These are phyloP conservation scores for Semaprochilodus insignis DNA, from an alignment of 2,797 vertebrate species.

Conservation along the genomic window DNA sequence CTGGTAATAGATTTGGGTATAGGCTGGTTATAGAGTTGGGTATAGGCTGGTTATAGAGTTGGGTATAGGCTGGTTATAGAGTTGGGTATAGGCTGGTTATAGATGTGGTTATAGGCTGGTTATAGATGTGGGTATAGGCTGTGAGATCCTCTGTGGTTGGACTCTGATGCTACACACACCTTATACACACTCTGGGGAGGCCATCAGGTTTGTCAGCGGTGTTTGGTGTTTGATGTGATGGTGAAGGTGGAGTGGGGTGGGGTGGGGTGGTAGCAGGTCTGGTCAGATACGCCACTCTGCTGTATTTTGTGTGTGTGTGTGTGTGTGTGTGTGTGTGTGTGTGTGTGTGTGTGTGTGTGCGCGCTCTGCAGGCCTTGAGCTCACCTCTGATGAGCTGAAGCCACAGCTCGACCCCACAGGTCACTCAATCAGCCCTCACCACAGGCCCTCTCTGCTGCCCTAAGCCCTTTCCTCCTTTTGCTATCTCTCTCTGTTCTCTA, in stretches of 20 bases:
- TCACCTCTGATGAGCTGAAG: conserved; percentile 70
- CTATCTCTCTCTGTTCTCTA: conserved; percentile 6
- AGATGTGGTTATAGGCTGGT: background rate
- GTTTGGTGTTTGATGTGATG: conserved; percentile 47
- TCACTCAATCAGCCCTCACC: conserved; percentile 76
- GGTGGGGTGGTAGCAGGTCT: conserved; percentile 41
- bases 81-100: background rate
- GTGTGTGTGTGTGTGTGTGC: conserved; percentile 8
- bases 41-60: background rate
- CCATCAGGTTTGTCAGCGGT: background rate
- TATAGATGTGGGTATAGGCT: too few species aligned
- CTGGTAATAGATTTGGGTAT: background rate
- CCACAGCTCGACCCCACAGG: conserved; percentile 62
- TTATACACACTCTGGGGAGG: background rate
- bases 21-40: background rate
- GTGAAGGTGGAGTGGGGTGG: conserved; percentile 29
- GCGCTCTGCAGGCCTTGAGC: conserved; percentile 60
- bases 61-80: background rate
- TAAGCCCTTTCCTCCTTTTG: conserved; percentile 34
- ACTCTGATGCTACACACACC: conserved; percentile 1
- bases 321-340: conserved; percentile 3
- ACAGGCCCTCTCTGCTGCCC: conserved; percentile 65
- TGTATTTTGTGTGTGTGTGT: conserved; percentile 59
- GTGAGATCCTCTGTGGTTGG: background rate
- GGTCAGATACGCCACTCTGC: conserved; percentile 48